Conservation (phyloP, 2,113 vertebrate genomes). For the Suricata suricatta region DNA sequence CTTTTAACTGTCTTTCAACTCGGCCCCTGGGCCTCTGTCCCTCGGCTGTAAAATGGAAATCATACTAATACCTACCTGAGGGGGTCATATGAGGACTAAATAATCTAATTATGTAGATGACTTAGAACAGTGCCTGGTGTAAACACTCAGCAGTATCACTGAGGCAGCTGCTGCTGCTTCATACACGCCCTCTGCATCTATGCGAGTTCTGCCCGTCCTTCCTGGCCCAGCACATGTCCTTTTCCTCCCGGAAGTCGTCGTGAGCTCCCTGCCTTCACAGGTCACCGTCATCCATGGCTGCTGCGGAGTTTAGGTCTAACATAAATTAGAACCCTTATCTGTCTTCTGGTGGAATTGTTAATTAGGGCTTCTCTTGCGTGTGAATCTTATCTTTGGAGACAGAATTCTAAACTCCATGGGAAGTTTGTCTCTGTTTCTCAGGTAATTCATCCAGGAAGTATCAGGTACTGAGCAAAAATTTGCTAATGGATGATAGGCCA, state of each 20-base stretch:
- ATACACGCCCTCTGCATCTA: accelerated
- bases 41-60: neutral
- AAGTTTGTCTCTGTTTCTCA: neutral
- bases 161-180: neutral
- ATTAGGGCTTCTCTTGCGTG: neutral
- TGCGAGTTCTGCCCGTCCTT: neutral
- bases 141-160: neutral
- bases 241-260: too few species aligned
- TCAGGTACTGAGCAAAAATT: neutral
- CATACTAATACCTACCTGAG: neutral
- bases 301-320: neutral
- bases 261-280: neutral
- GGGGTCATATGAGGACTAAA: neutral
- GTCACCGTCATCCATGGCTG: neutral
- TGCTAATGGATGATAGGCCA: neutral
- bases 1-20: neutral
- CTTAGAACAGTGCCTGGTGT: neutral
- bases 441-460: neutral
- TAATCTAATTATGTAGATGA: neutral
- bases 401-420: neutral
- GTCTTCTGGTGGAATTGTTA: neutral
- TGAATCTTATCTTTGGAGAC: neutral
- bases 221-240: neutral
- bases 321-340: neutral
- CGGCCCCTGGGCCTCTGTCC: neutral